These are phyloP conservation scores for Tinea pellionella DNA, from an alignment of 2,888 invertebrate species.

Conservation along the genomic window DNA sequence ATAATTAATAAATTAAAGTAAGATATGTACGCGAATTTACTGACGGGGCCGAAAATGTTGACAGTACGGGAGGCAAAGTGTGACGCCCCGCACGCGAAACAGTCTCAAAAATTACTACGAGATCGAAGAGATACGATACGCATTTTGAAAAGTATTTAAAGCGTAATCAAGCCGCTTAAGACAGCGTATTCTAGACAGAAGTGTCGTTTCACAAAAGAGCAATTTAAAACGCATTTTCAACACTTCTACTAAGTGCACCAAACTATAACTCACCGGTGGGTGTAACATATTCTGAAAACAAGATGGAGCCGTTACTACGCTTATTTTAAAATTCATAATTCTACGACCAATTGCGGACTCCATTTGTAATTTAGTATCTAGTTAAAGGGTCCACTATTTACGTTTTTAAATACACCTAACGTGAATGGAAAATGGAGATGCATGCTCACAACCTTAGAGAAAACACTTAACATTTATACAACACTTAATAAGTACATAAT, in stretches of 20 bases:
- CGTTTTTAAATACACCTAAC: not conserved
- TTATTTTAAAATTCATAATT: slow-evolving; percentile 18
- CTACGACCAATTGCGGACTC: slow-evolving; percentile 53
- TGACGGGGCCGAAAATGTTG: too few relatives aligned
- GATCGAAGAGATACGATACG: too few relatives aligned
- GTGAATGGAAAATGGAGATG: not conserved
- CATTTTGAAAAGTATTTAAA: too few relatives aligned
- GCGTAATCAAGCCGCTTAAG: too few relatives aligned
- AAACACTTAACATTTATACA: not conserved
- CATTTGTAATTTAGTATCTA: slow-evolving; percentile 31
- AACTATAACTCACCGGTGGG: slow-evolving; percentile 66
- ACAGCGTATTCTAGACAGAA: too few relatives aligned
- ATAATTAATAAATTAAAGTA: too few relatives aligned
- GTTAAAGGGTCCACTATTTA: not conserved
- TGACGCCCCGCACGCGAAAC: too few relatives aligned
- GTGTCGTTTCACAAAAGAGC: too few relatives aligned
- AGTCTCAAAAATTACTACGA: too few relatives aligned
- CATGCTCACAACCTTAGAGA: not conserved
- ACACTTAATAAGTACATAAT: too few relatives aligned
- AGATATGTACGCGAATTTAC: too few relatives aligned
- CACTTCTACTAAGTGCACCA: slow-evolving; percentile 7
- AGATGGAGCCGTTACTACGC: slow-evolving; percentile 67
- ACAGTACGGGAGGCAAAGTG: too few relatives aligned
- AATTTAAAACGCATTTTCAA: not conserved
- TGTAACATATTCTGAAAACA: slow-evolving; percentile 69